Evolutionary conservation across 2,888 invertebrate genomes (phyloP), one percentile per base, ranked within the genome.

Genomic region (Hipparchia sbordonii): DNA sequence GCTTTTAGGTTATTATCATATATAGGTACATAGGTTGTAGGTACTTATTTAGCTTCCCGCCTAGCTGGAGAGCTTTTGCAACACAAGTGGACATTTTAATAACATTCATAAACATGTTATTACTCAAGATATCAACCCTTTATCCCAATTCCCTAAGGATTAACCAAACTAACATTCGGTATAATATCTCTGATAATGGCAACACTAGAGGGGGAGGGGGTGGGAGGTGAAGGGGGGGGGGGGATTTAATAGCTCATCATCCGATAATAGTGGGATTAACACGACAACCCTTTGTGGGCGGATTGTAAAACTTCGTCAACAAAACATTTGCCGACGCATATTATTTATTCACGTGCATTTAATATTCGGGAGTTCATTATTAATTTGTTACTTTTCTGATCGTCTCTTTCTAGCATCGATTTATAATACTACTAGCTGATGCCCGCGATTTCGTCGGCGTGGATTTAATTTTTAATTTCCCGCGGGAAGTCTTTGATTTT

Each of bases 221-320:
- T 7, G 9, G 70, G 72, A 61, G 12, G 6, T 46, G 46, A 23
- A 23, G 23, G 39, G 45, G 12, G 33, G 39, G n/a, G 52, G 68
- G 56, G 78, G 73, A 65, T 72, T 81, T 86, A 87, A 87, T 87
- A 87, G 86, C 87, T 85, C 85, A 86, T 89, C 85, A 90, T 57
- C 90, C 87, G 82, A 88, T 92, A 91, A 92, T 90, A 87, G 88
- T 79, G 79, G 90, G 91, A 91, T 93, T 92, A 92, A 85, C 87
- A 83, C 87, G 84, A 84, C 87, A 92, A 92, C 92, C 92, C 93
- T 92, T 93, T 93, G 90, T 88, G 90, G 89, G 85, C 80, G 87
- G 87, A 82, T 87, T 83, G 84, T 85, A 89, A 90, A 91, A 89
- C 88, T 88, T 84, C 77, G 82, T 77, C 89, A 88, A 89, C 89